Base-by-base conservation (phyloP, 1,140 invertebrate genomes). In the Heterodera carotae region DNA sequence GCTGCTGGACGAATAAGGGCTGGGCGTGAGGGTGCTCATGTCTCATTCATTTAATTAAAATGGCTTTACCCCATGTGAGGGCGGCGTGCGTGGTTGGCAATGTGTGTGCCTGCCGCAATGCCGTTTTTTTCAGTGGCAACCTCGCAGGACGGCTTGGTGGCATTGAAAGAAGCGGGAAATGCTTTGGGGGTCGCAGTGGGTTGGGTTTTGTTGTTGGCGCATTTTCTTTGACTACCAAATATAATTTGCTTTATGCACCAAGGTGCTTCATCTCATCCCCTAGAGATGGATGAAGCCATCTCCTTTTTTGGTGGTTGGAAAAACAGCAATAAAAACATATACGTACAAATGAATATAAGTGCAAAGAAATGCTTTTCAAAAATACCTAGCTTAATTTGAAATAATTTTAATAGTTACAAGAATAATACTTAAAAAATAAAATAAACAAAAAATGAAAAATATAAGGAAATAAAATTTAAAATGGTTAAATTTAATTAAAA, bases 201-300 rank as follows among this genome's bases (percentile, higher is more conserved):
- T 8, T 5, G 7, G 60, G n/a, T 66, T 29, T 25, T 12, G 12
- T 31, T 34, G 25, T 8, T 34, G 62, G n/a, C 25, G 10, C 22
- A 10, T 31, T 29, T 66, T 34, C 62, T 1, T 66, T 25, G 62
- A 29, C n/a, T 27, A n/a, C n/a, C 34, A 70, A 70, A 70, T 27
- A 70, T 70, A 53, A 53, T 70, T 48, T 25, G 25, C 53, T 70
- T 70, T 70, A 60, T 62, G 39, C n/a, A n/a, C 39, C 48, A 56
- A 56, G 48, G 48, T 1, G 48, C 48, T 56, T 56, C 48, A 56
- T 56, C 12, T 15, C 48, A 56, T 56, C 48, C 22, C 39, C 48
- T 56, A 4, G 15, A 56, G 48, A 56, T 22, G 48, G 48, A 56
- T 22, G 48, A 18, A 56, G 15, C 22, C 48, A 56, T 56, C 48